These are phyloP conservation scores for Epinotia bilunana DNA, from an alignment of 2,888 invertebrate species.

Conservation along the genomic window DNA sequence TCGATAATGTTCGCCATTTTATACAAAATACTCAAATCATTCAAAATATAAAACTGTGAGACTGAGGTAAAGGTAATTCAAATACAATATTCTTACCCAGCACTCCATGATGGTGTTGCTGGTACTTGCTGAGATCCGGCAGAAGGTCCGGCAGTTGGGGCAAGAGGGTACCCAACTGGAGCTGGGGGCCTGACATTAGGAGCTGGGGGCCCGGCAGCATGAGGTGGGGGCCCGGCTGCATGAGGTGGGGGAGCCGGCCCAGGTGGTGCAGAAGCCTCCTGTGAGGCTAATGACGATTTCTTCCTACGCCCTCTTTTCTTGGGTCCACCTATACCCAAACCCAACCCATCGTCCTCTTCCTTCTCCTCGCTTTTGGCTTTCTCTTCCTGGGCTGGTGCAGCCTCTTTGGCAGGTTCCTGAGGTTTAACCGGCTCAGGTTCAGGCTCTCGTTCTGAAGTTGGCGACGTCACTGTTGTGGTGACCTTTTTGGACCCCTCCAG, in stretches of 20 bases:
- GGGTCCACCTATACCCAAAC: conserved; percentile 49
- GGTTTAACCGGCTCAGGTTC: conserved; percentile 17
- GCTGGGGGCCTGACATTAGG: too few relatives aligned
- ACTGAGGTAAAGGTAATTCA: background rate
- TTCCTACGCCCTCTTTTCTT: conserved; percentile 55
- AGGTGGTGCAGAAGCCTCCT: conserved; percentile 46
- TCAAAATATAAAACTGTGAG: too few relatives aligned
- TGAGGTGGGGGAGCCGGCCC: conserved; percentile 29
- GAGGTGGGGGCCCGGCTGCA: conserved; percentile 2
- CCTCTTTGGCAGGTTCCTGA: conserved; percentile 7
- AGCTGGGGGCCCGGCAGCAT: background rate
- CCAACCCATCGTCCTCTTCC: conserved; percentile 50
- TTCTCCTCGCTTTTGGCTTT: conserved; percentile 45
- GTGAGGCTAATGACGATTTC: conserved; percentile 47
- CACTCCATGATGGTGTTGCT: conserved; percentile 34
- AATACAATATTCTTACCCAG: conserved; percentile 29
- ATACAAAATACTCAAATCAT: too few relatives aligned
- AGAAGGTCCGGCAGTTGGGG: background rate
- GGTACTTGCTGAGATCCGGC: conserved; percentile 1
- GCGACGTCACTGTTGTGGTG: conserved; percentile 3
- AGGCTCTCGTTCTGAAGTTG: background rate
- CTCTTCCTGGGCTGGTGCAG: conserved; percentile 22
- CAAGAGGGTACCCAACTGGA: too few relatives aligned
- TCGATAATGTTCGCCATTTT: too few relatives aligned
- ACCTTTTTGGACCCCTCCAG: conserved; percentile 34